Percentiles rank a stretch among this genome's conserved stretches.
phyloP scores from a whole-genome alignment of 2,888 invertebrate genomes.

The Herminia tarsipennalis region DNA sequence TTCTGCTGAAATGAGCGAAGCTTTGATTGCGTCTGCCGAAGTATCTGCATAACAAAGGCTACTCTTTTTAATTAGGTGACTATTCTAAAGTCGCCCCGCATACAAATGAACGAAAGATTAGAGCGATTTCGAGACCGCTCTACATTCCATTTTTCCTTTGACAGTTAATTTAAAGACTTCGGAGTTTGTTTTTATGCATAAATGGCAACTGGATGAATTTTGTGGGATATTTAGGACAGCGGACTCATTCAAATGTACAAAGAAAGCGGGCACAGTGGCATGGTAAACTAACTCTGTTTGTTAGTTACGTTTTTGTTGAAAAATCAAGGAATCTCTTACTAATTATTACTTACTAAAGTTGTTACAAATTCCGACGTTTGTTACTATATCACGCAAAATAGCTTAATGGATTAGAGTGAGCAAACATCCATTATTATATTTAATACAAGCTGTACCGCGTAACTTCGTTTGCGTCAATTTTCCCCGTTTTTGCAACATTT shows the following conservation, averaged over 20 bases:
- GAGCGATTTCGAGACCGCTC: slow-evolving; percentile 50
- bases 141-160: slow-evolving; percentile 61
- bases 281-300: no score
- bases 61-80: slow-evolving; percentile 78
- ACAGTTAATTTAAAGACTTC: slow-evolving; percentile 49
- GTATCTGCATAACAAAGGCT: slow-evolving; percentile 76
- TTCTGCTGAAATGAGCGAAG: slow-evolving; percentile 52
- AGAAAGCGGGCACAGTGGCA: neutral
- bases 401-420: no score
- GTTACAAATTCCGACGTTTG: no score
- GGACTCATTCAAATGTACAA: slow-evolving; percentile 11
- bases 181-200: slow-evolving; percentile 55
- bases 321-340: neutral
- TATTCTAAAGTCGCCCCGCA: slow-evolving; percentile 67
- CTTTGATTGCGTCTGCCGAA: slow-evolving; percentile 63
- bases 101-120: slow-evolving; percentile 73
- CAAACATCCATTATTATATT: no score
- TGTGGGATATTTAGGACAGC: slow-evolving; percentile 30
- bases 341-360: no score
- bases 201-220: slow-evolving; percentile 52
- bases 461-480: no score
- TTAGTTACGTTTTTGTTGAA: no score
- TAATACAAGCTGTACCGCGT: no score
- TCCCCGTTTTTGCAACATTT: no score
- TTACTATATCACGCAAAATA: no score